A percentile compares a stretch with the other conserved stretches of the same genome.
Conservation (phyloP, 2,797 vertebrate genomes). For the Myripristis murdjan region DNA sequence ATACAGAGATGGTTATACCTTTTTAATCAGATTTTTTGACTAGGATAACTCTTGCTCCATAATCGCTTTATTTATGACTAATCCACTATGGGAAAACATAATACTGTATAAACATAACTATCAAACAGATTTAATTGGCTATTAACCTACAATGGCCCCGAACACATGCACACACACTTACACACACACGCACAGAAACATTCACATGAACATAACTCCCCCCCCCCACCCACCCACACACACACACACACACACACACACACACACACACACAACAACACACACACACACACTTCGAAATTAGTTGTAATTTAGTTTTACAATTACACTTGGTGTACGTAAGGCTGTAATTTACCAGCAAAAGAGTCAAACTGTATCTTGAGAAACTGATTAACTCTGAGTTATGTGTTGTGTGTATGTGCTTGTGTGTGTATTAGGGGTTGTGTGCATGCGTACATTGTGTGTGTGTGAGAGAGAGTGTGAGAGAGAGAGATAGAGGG, state of each 20-base stretch:
- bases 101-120: slow-evolving; percentile 53
- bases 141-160: slow-evolving; percentile 23
- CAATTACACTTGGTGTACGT: slow-evolving; percentile 41
- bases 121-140: slow-evolving; percentile 55
- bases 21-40: slow-evolving; percentile 13
- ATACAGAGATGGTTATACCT: background rate
- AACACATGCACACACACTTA: slow-evolving; percentile 15
- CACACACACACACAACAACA: slow-evolving; percentile 24
- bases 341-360: slow-evolving; percentile 51
- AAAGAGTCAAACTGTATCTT: slow-evolving; percentile 48
- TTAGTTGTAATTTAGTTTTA: slow-evolving; percentile 49
- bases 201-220: too few species aligned
- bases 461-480: background rate
- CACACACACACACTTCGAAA: slow-evolving; percentile 45
- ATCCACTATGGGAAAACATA: slow-evolving; percentile 55
- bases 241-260: slow-evolving; percentile 33
- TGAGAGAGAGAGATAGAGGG: background rate
- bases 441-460: background rate
- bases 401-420: slow-evolving; percentile 30
- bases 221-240: slow-evolving; percentile 12
- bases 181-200: background rate
- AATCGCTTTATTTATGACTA: slow-evolving; percentile 56
- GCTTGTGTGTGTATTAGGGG: slow-evolving; percentile 16
- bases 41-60: slow-evolving; percentile 34
- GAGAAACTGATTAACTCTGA: slow-evolving; percentile 47